Percentiles rank a stretch among this genome's conserved stretches.
Conservation (phyloP, 2,888 invertebrate species). For the Asteroscopus sphinx region DNA sequence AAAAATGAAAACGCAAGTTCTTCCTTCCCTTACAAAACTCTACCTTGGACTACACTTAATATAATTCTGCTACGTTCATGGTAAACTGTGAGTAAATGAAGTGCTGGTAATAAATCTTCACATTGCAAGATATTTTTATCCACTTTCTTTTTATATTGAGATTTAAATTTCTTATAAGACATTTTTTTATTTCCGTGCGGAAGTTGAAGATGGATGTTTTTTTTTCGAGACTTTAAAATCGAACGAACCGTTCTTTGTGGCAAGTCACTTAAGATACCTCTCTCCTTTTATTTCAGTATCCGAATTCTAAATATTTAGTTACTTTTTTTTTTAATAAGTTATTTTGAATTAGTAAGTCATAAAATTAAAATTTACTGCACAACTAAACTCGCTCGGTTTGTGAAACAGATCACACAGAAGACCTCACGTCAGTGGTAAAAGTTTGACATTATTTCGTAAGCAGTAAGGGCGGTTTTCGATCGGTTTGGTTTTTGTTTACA, state of each 20-base stretch:
- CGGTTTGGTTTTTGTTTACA: too few species aligned
- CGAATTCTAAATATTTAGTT: too few species aligned
- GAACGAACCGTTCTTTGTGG: constrained; percentile 7
- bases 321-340: too few species aligned
- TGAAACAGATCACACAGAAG: too few species aligned
- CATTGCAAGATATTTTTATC: constrained; percentile 49
- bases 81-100: constrained; percentile 52
- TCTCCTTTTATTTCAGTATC: too few species aligned
- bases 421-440: too few species aligned
- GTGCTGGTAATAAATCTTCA: constrained; percentile 47
- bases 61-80: constrained; percentile 44
- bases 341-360: too few species aligned
- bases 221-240: constrained; percentile 7
- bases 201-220: constrained; percentile 21
- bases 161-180: constrained; percentile 38
- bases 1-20: constrained; percentile 64
- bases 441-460: too few species aligned
- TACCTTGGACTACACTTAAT: constrained; percentile 41
- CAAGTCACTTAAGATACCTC: too few species aligned
- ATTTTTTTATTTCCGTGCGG: constrained; percentile 29
- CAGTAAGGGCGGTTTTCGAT: too few species aligned
- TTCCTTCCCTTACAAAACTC: constrained; percentile 41
- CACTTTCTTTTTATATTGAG: constrained; percentile 34
- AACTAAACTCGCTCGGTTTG: too few species aligned
- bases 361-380: too few species aligned